phyloP scores from a whole-genome alignment of 2,888 invertebrate species.

The Morinoia aosen region DNA sequence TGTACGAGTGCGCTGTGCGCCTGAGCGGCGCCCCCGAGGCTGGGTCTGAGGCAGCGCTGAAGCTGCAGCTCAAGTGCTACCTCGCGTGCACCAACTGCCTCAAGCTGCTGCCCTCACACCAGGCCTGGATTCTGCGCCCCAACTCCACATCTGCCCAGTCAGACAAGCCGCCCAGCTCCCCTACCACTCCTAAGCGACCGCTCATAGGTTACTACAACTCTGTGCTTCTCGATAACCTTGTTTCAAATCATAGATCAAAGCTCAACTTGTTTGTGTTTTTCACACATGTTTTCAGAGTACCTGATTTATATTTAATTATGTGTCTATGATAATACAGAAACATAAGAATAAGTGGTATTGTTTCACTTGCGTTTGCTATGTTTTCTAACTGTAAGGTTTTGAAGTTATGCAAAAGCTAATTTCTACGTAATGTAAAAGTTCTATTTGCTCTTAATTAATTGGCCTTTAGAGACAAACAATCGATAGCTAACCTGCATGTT shows the following conservation, averaged over 20 bases:
- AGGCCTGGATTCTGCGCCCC: slow-evolving; percentile 88
- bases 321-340: not conserved
- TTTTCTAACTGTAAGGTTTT: too few species aligned
- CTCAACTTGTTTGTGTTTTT: not conserved
- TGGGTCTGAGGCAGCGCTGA: slow-evolving; percentile 73
- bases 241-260: not conserved
- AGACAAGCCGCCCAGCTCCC: not conserved
- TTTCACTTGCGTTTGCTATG: too few species aligned
- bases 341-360: too few species aligned
- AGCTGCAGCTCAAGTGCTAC: slow-evolving; percentile 84
- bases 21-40: slow-evolving; percentile 71
- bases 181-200: not conserved
- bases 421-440: not conserved
- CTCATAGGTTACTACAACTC: not conserved
- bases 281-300: not conserved
- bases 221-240: not conserved
- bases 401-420: not conserved
- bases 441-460: not conserved
- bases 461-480: too few species aligned
- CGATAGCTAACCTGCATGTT: not conserved
- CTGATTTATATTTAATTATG: not conserved
- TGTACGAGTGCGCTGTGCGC: slow-evolving; percentile 89
- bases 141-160: slow-evolving; percentile 68
- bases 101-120: slow-evolving; percentile 80
- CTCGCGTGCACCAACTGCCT: slow-evolving; percentile 86